These are phyloP conservation scores for Catostylus mosaicus DNA, from an alignment of 30 jellyfish, hydroid and myxozoan genomes.

Conservation along the genomic window DNA sequence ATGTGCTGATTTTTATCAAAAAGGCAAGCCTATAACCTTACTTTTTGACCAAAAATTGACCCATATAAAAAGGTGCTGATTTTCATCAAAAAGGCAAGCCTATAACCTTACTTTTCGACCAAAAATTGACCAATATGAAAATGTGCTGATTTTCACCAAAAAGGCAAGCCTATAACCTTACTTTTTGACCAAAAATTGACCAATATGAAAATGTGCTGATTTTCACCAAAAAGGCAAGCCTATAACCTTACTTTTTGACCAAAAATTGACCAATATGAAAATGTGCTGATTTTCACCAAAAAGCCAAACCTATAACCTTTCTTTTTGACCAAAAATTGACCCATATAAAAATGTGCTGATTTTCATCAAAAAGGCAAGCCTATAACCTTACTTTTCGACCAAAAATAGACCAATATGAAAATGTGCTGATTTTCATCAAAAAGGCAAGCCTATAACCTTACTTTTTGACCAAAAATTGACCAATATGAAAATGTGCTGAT, in stretches of 20 bases:
- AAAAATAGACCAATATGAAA: background rate
- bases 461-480: background rate
- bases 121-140: background rate
- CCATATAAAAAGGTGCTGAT: background rate
- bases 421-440: background rate
- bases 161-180: background rate
- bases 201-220: no score
- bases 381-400: background rate
- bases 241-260: background rate
- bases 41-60: background rate
- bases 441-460: background rate
- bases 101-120: background rate
- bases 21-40: background rate
- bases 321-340: background rate
- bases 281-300: background rate
- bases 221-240: background rate
- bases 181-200: background rate
- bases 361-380: background rate
- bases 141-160: background rate
- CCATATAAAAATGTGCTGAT: background rate
- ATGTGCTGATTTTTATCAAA: background rate
- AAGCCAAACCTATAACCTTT: background rate
- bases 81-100: background rate
- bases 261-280: background rate
- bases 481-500: background rate